A percentile compares a stretch with the other conserved stretches of the same genome.
phyloP scores from a whole-genome alignment of 2,113 vertebrate genomes.

The Salvelinus sp. region DNA sequence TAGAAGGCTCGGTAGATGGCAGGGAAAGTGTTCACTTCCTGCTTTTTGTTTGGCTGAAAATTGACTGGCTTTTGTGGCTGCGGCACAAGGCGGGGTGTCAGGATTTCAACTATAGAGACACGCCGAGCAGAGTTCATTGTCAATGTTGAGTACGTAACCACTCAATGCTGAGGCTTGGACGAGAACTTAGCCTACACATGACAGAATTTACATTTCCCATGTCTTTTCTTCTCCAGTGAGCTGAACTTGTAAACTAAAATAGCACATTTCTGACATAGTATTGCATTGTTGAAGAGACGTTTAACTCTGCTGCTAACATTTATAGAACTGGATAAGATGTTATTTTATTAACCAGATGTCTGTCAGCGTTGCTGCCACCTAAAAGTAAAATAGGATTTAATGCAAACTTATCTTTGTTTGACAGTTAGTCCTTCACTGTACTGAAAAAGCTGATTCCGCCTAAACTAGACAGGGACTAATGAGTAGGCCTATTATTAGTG shows the following conservation, averaged over 20 bases:
- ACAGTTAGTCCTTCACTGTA: too few relatives aligned
- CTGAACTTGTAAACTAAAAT: neutral
- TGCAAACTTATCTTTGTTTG: neutral
- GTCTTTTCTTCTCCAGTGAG: too few relatives aligned
- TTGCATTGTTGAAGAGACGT: neutral
- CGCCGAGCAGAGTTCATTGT: neutral
- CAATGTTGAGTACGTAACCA: neutral
- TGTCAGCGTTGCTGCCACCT: neutral
- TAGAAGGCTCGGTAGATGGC: conserved; percentile 21
- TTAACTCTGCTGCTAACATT: neutral
- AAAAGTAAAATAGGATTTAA: neutral
- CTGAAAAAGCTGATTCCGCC: too few relatives aligned
- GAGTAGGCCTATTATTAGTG: too few relatives aligned
- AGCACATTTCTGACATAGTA: neutral
- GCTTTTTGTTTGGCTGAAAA: conserved; percentile 51
- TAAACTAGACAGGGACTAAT: too few relatives aligned
- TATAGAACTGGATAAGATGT: too few relatives aligned
- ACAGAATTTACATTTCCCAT: neutral
- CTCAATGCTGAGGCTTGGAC: too few relatives aligned
- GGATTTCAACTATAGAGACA: conserved; percentile 5
- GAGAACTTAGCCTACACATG: neutral
- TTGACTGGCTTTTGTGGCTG: conserved; percentile 41
- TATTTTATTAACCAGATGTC: too few relatives aligned
- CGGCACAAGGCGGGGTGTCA: conserved; percentile 14
- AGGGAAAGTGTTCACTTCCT: conserved; percentile 59